Evolutionary conservation across 2,888 invertebrate species (phyloP), one percentile per base, ranked within the genome.

Genomic region (Carpatolechia fugitivella): DNA sequence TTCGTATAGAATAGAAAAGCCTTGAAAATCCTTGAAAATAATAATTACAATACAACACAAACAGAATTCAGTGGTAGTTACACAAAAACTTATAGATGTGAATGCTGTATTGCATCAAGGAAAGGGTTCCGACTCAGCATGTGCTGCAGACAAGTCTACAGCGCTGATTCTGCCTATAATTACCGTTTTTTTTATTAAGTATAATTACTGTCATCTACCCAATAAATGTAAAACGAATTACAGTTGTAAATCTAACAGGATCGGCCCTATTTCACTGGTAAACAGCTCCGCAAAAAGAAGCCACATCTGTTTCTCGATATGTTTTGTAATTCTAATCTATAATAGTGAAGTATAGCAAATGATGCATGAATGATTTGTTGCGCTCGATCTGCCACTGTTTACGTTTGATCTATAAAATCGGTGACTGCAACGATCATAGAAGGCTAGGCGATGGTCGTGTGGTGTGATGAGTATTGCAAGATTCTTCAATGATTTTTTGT

Each of bases 241-340:
- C 31, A 31, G 31, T 31, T 31, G 31, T 31, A 31, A 40, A 40
- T 40, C 18, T 18, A 40, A 40, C 18, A 18, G 18, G 40, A 40
- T 16, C 6, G 40, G 16, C 16, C 40, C 40, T 40, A 46, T 30
- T 66, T 63, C 61, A 62, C 63, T 55, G 64, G 63, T 66, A 63
- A 64, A 59, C 53, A 56, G 59, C 56, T 59, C 55, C 52, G 60
- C 60, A 62, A 60, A 56, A 48, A 59, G 56, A 18, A 8, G 13
- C 14, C 24, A 62, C 50, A 59, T 64, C 53, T 58, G 58, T 60
- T 64, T 63, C 59, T 63, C 47, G 30, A 35, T 52, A 49, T 44
- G 60, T 68, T 78, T 78, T 76, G 74, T 75, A 76, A 80, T 81
- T 75, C 68, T 71, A 78, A 80, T 80, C 65, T 69, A 62, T 60